Percentiles rank a stretch among this genome's conserved stretches.
phyloP scores from a whole-genome alignment of 2,888 invertebrate genomes.

The Muschampia plurimacula region DNA sequence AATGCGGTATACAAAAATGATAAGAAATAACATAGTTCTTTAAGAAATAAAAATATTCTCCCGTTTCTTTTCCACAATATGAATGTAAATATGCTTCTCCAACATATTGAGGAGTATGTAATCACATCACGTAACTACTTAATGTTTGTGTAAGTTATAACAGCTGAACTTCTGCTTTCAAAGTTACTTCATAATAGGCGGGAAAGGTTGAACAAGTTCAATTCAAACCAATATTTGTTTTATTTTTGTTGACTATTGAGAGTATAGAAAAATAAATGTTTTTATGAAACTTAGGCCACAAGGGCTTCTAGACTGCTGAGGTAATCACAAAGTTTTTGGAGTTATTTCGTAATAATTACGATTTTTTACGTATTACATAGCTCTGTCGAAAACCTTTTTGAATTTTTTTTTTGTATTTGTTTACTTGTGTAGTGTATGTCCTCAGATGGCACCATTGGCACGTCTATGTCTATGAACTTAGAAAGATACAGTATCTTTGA shows the following conservation, averaged over 20 bases:
- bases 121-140: conserved; percentile 17
- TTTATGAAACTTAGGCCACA: conserved; percentile 15
- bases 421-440: too few species aligned
- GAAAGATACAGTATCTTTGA: too few species aligned
- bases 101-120: conserved; percentile 10
- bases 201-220: conserved; percentile 23
- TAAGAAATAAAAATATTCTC: not conserved
- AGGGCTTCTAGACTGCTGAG: conserved; percentile 4
- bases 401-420: too few species aligned
- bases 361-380: not conserved
- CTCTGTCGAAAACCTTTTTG: too few species aligned
- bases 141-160: conserved; percentile 26
- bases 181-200: conserved; percentile 31
- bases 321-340: not conserved
- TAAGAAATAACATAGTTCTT: too few species aligned
- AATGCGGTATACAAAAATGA: too few species aligned
- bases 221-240: conserved; percentile 27
- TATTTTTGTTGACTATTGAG: conserved; percentile 22
- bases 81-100: not conserved
- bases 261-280: conserved; percentile 1
- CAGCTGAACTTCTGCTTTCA: conserved; percentile 19
- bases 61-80: not conserved
- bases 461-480: too few species aligned
- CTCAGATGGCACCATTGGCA: too few species aligned
- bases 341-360: not conserved